Evolutionary conservation across 2,113 vertebrate genomes (phyloP), one percentile per base, ranked within the genome.

Genomic region (Neotragus moschatus): DNA sequence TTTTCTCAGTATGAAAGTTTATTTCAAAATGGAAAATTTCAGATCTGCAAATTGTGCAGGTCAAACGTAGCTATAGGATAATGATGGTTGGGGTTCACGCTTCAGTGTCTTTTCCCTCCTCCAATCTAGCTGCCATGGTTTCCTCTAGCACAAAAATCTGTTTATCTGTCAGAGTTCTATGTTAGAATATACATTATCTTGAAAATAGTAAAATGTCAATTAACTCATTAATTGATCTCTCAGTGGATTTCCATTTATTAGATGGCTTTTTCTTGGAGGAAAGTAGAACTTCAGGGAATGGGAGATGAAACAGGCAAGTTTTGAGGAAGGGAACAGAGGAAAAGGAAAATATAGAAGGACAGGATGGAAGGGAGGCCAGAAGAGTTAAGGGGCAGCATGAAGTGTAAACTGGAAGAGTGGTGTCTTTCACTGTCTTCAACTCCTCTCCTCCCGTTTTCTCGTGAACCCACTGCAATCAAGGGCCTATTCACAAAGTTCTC

Each of bases 221-320:
- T 26, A 95, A 87, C 53, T 63, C 77, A 53, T 17, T 45, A 60
- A 36, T 73, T 70, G 63, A 88, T 63, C 25, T 88, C 30, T 84
- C 26, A 25, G 58, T 90, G 61, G 3, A 79, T 66, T 12, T 77
- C 19, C 49, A 56, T 75, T 92, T 63, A 17, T 75, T 84, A 80
- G 53, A 19, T 53, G n/a, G 53, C 53, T 84, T 84, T 90, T 98
- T 87, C 45, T 82, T 84, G 43, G 61, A 97, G 82, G 77, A 79
- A 94, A 92, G 61, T 51, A 13, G 5, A 17, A 17, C 26, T 86
- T 66, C 75, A 82, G 21, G 58, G 13, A 39, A 53, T 66, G 70
- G 26, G 33, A 90, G 16, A 5, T 77, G 19, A 17, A 56, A 51
- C 8, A 30, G 51, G 28, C 43, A 84, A 5, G 21, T 84, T 90